Conservation (phyloP, 2,888 invertebrate genomes). For the Drosophila algonquin region DNA sequence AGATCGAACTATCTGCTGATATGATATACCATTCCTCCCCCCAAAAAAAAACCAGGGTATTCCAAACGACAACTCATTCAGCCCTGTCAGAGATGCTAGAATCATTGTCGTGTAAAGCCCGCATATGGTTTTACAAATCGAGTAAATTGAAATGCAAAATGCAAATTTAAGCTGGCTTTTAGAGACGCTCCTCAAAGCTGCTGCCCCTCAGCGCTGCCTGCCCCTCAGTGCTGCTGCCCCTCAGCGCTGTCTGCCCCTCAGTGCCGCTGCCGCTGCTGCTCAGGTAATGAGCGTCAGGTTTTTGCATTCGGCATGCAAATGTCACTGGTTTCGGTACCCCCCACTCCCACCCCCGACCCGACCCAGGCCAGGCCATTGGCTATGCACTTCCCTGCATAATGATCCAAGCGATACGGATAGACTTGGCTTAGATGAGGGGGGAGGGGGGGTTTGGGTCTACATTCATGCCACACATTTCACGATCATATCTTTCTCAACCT, state of each 20-base stretch:
- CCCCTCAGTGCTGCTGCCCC: constrained; percentile 10
- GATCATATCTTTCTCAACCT: constrained; percentile 54
- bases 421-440: background rate
- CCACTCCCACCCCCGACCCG: background rate
- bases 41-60: background rate
- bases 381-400: constrained; percentile 33
- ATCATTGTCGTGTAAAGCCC: constrained; percentile 1
- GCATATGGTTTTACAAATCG: constrained; percentile 27
- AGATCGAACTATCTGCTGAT: too few relatives aligned
- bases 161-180: constrained; percentile 61
- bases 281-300: constrained; percentile 16
- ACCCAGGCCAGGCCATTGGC: constrained; percentile 3
- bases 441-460: background rate
- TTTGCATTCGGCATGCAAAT: constrained; percentile 79
- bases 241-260: constrained; percentile 26
- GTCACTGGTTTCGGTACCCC: constrained; percentile 59
- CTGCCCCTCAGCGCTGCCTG: constrained; percentile 4
- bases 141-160: constrained; percentile 49
- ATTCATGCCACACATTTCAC: constrained; percentile 59
- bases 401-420: constrained; percentile 25
- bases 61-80: background rate
- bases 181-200: constrained; percentile 54
- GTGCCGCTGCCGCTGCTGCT: background rate
- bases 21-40: background rate
- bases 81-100: background rate